Evolutionary conservation across 2,888 invertebrate species (phyloP).

Genomic region (Mactromeris polynyma): DNA sequence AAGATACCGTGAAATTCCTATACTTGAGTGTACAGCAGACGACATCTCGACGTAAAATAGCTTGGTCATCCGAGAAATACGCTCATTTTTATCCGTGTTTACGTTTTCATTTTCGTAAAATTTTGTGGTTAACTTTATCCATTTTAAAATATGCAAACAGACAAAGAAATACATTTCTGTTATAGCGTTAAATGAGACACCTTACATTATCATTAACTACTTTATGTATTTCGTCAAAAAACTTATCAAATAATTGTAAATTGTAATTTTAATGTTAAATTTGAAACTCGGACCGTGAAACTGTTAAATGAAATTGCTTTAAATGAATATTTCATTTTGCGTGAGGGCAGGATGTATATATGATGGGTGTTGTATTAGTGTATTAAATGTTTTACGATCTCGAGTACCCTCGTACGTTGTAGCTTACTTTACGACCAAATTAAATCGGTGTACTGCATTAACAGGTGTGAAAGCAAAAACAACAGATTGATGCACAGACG

Average conservation of each 20-base stretch:
- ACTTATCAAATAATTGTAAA: not conserved
- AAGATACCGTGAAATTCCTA: conserved; percentile 32
- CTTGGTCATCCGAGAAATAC: conserved; percentile 28
- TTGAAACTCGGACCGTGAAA: not conserved
- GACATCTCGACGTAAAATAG: conserved; percentile 28
- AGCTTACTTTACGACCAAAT: not conserved
- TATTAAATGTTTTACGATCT: not conserved
- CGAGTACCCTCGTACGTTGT: not conserved
- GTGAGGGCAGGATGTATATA: not conserved
- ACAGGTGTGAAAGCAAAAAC: not conserved
- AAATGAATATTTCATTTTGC: not conserved
- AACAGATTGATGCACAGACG: not conserved
- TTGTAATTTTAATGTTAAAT: not conserved
- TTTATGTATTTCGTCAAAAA: not conserved
- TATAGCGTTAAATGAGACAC: not conserved
- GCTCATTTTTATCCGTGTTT: not conserved
- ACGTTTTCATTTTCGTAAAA: not conserved
- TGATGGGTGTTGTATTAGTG: not conserved
- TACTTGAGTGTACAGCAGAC: conserved; percentile 5
- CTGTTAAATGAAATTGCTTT: not conserved
- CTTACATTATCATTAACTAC: not conserved
- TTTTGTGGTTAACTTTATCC: not conserved
- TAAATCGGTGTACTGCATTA: not conserved
- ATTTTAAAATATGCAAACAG: not conserved
- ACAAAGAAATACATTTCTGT: not conserved